Percentiles rank a stretch among this genome's conserved stretches.
Conservation (phyloP, 2,113 vertebrate species). For the Cygnus buccinator region DNA sequence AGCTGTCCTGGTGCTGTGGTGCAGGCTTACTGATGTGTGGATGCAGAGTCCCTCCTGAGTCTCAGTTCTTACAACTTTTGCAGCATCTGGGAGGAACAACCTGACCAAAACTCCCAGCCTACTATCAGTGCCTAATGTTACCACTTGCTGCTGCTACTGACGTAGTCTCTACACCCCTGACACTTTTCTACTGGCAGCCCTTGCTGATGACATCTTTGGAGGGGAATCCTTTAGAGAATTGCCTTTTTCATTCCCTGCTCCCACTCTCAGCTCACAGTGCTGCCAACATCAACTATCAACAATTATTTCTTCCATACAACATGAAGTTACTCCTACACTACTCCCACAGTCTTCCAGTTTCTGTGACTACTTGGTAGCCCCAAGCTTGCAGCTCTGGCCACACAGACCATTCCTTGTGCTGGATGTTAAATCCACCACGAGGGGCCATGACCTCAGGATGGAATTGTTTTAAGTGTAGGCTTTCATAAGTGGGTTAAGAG, state of each 20-base stretch:
- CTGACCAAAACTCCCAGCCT: background rate
- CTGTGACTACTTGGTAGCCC: fast-evolving
- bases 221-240: background rate
- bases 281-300: background rate
- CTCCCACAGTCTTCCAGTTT: background rate
- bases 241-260: background rate
- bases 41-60: fast-evolving
- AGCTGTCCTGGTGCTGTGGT: fast-evolving
- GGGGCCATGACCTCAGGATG: background rate
- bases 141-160: background rate
- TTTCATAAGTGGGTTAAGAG: constrained; percentile 53
- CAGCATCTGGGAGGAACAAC: background rate
- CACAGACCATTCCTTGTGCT: background rate
- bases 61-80: background rate
- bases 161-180: background rate
- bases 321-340: background rate
- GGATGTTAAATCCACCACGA: background rate
- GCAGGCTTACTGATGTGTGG: fast-evolving
- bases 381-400: background rate
- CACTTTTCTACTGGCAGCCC: background rate
- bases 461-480: constrained; percentile 61
- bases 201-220: background rate
- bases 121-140: background rate
- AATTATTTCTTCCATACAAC: background rate
- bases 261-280: background rate